Percentiles rank a stretch among this genome's conserved stretches.
Evolutionary conservation across 1,140 invertebrate species (phyloP).

Genomic region (Aradophagus sp.): DNA sequence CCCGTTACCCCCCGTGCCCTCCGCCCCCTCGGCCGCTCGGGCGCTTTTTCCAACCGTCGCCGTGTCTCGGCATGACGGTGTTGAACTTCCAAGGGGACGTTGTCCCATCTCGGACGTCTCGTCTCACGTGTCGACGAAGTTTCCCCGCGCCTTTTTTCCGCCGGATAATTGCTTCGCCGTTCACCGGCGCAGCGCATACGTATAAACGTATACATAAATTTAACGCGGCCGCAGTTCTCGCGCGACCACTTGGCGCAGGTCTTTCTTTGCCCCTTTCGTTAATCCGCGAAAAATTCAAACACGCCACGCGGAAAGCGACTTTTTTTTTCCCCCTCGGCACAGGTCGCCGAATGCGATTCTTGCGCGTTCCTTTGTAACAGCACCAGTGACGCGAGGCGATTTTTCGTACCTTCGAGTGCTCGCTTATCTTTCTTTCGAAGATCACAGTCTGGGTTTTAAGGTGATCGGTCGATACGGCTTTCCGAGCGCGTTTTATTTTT

Average conservation of each 20-base stretch:
- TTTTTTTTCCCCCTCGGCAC: slow-evolving; percentile 24
- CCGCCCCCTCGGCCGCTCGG: neutral
- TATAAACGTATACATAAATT: slow-evolving; percentile 54
- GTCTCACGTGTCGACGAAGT: slow-evolving; percentile 48
- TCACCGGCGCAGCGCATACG: slow-evolving; percentile 36
- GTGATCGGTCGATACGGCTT: too few relatives aligned
- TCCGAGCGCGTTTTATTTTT: too few relatives aligned
- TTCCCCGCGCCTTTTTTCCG: slow-evolving; percentile 41
- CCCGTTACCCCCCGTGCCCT: slow-evolving; percentile 12
- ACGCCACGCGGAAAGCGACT: slow-evolving; percentile 39
- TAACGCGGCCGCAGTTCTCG: slow-evolving; percentile 38
- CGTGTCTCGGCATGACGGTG: slow-evolving; percentile 47
- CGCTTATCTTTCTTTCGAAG: too few relatives aligned
- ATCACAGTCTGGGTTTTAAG: too few relatives aligned
- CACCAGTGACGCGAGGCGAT: neutral
- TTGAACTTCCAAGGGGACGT: slow-evolving; percentile 51
- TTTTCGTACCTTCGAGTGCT: too few relatives aligned
- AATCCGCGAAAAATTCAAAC: slow-evolving; percentile 49
- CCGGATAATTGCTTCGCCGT: slow-evolving; percentile 45
- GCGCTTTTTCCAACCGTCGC: slow-evolving; percentile 34
- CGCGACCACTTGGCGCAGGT: slow-evolving; percentile 15
- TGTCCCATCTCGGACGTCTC: slow-evolving; percentile 48
- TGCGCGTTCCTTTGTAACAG: slow-evolving; percentile 11
- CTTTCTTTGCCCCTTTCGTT: slow-evolving; percentile 30
- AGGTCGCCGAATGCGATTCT: too few relatives aligned